Evolutionary conservation across 2,113 vertebrate genomes (phyloP).

Genomic region (Pleuronectes platessa): DNA sequence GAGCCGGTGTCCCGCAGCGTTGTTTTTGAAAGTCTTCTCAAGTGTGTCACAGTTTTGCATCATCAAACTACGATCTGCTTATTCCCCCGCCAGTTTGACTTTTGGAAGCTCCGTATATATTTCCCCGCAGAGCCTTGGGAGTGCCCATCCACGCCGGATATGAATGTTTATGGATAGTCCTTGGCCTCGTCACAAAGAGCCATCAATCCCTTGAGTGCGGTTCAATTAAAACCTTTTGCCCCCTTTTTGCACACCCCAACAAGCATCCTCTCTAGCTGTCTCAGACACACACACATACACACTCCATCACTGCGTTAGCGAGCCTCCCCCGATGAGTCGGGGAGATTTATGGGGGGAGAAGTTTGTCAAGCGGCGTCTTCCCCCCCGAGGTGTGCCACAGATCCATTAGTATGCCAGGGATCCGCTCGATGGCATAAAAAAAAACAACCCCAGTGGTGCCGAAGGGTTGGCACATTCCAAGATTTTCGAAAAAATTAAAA

Average conservation of each 20-base stretch:
- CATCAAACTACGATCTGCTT: slow-evolving; percentile 19
- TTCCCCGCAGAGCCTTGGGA: slow-evolving; percentile 44
- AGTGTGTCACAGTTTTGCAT: slow-evolving; percentile 28
- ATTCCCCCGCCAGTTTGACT: slow-evolving; percentile 36
- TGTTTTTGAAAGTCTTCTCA: slow-evolving; percentile 15
- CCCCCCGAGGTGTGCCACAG: slow-evolving; percentile 67
- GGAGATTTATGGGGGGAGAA: slow-evolving; percentile 82
- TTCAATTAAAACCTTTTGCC: slow-evolving; percentile 73
- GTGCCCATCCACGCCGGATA: slow-evolving; percentile 39
- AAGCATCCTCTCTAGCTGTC: slow-evolving; percentile 41
- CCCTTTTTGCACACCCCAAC: slow-evolving; percentile 36
- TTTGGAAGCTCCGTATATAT: slow-evolving; percentile 44
- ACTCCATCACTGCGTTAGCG: slow-evolving; percentile 60
- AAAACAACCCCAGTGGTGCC: slow-evolving; percentile 59
- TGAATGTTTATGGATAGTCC: slow-evolving; percentile 70
- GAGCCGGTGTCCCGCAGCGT: slow-evolving; percentile 5
- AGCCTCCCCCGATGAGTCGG: slow-evolving; percentile 66
- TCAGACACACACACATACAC: slow-evolving; percentile 8
- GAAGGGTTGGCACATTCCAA: slow-evolving; percentile 59
- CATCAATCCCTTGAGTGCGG: slow-evolving; percentile 66
- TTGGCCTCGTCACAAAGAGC: slow-evolving; percentile 63
- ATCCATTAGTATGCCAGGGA: slow-evolving; percentile 79
- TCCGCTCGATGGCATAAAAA: slow-evolving; percentile 53
- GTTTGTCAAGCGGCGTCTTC: slow-evolving; percentile 70
- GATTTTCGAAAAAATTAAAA: slow-evolving; percentile 50